Conservation (phyloP, 2,888 invertebrate species). For the Ennomos fuscantarius region DNA sequence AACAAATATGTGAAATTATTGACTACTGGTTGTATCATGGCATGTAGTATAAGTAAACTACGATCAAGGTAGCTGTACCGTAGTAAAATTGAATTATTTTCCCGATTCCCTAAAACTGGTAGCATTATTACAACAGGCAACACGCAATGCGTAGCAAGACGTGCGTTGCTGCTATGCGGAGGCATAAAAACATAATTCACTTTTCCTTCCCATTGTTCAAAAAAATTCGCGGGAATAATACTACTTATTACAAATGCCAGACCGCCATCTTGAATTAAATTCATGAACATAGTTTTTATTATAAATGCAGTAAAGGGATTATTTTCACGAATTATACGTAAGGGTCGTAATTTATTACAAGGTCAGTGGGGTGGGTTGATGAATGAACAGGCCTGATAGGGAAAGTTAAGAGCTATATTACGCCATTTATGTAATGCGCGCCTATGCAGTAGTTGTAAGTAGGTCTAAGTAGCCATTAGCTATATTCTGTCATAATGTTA, state of each 20-base stretch:
- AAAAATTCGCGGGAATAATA: constrained; percentile 9
- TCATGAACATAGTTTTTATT: background rate
- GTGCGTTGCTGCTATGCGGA: constrained; percentile 75
- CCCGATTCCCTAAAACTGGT: constrained; percentile 3
- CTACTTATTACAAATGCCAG: background rate
- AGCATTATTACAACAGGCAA: constrained; percentile 44
- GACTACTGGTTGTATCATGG: no score
- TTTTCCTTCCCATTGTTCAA: constrained; percentile 25
- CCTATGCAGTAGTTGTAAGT: constrained; percentile 6
- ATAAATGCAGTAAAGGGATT: constrained; percentile 9
- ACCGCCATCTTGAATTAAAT: constrained; percentile 2
- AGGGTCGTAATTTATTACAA: constrained; percentile 18
- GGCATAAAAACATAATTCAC: constrained; percentile 46
- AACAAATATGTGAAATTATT: no score
- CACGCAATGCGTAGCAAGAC: constrained; percentile 57
- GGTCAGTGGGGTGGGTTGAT: constrained; percentile 17
- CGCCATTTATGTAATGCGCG: background rate
- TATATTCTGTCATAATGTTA: no score
- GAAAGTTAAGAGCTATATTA: background rate
- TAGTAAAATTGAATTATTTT: background rate
- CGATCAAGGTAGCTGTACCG: no score
- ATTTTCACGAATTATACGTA: constrained; percentile 19
- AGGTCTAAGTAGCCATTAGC: no score
- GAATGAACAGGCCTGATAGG: constrained; percentile 13
- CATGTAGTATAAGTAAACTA: no score